A percentile compares a stretch with the other conserved stretches of the same genome.
These are phyloP conservation scores for Folsomia manolachei DNA, from an alignment of 2,888 invertebrate genomes.

Conservation along the genomic window DNA sequence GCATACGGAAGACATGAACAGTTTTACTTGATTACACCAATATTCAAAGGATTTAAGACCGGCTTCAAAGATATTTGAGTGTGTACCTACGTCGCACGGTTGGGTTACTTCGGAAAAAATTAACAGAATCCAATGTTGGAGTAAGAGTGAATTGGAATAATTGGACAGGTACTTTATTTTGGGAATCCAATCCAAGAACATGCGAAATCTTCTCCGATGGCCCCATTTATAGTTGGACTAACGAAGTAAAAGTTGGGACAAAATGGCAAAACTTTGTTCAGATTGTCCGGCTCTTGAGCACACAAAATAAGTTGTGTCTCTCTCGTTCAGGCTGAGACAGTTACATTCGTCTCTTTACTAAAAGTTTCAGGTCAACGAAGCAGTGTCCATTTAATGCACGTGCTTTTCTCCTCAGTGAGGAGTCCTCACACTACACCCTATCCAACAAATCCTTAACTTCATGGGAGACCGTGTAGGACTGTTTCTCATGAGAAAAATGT, in stretches of 20 bases:
- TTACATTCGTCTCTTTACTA: constrained; percentile 1
- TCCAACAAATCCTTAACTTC: too few species aligned
- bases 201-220: neutral
- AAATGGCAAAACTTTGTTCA: constrained; percentile 13
- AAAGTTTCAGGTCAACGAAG: neutral
- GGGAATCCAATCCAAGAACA: neutral
- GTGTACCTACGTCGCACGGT: too few species aligned
- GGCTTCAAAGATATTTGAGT: too few species aligned
- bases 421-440: neutral
- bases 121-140: neutral
- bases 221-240: neutral
- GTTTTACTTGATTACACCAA: too few species aligned
- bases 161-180: neutral
- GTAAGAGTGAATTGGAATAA: neutral
- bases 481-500: too few species aligned
- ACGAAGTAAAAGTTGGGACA: constrained; percentile 6
- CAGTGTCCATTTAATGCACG: constrained; percentile 4
- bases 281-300: constrained; percentile 5
- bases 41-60: too few species aligned
- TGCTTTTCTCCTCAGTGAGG: neutral
- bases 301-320: constrained; percentile 8
- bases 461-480: too few species aligned
- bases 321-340: neutral
- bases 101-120: neutral
- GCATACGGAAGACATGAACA: too few species aligned